Percentiles rank a stretch among this genome's conserved stretches.
Evolutionary conservation across 2,113 vertebrate species (phyloP).

Genomic region (Numida meleagris): DNA sequence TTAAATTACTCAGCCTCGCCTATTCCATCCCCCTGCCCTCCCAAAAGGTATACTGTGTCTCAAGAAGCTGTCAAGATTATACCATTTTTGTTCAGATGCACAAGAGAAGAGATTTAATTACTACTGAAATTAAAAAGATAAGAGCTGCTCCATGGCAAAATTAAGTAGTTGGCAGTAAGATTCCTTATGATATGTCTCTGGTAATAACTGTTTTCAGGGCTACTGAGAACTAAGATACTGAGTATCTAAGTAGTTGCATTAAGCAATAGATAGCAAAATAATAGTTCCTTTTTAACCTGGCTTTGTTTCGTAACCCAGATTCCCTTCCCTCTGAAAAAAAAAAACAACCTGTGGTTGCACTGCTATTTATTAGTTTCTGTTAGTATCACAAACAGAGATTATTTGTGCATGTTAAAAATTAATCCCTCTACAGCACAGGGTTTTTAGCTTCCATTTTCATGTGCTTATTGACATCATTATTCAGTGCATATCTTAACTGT

Average conservation of each 20-base stretch:
- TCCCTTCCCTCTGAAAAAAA: background rate
- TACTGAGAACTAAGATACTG: background rate
- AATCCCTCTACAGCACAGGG: background rate
- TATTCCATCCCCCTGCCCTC: background rate
- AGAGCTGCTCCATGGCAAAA: background rate
- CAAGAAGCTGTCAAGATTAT: background rate
- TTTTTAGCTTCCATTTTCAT: background rate
- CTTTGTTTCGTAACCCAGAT: background rate
- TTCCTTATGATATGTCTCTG: background rate
- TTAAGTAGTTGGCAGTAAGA: background rate
- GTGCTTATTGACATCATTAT: background rate
- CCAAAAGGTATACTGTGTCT: background rate
- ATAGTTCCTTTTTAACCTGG: background rate
- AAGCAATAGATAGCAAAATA: background rate
- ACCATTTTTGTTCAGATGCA: background rate
- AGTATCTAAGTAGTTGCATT: background rate
- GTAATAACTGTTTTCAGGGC: background rate
- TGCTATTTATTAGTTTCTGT: background rate
- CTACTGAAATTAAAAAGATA: constrained; percentile 9
- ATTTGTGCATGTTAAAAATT: background rate
- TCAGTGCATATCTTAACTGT: background rate
- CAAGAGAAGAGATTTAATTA: constrained; percentile 31
- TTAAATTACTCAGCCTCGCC: constrained; percentile 15
- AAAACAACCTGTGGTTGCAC: too few relatives aligned
- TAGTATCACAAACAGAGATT: background rate